Percentiles rank a stretch among this genome's conserved stretches.
Conservation (phyloP, 2,113 vertebrate genomes). For the Catharus bicknelli region DNA sequence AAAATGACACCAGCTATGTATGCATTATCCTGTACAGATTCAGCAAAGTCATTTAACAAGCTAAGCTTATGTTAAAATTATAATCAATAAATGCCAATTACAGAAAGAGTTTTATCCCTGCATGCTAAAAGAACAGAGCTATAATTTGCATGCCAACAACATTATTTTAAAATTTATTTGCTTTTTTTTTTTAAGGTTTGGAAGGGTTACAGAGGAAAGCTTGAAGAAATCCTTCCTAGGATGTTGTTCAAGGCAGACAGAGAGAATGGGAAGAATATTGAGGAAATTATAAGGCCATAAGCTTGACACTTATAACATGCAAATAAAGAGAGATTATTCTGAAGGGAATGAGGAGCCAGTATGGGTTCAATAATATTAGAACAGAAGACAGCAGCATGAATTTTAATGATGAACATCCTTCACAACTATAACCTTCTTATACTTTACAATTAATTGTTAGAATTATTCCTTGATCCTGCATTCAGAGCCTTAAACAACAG, state of each 20-base stretch:
- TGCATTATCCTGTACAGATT: conserved; percentile 34
- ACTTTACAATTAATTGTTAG: conserved; percentile 59
- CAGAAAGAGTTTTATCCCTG: conserved; percentile 23
- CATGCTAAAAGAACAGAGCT: neutral
- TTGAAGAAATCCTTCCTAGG: neutral
- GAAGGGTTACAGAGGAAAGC: conserved; percentile 1
- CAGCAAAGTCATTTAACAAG: conserved; percentile 55
- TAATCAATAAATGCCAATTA: conserved; percentile 54
- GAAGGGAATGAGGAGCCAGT: conserved; percentile 26
- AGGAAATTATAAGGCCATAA: conserved; percentile 47
- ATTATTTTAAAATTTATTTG: neutral
- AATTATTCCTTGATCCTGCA: conserved; percentile 17
- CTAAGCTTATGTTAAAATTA: conserved; percentile 59
- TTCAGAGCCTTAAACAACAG: conserved; percentile 9
- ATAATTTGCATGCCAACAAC: conserved; percentile 5
- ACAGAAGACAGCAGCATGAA: conserved; percentile 36
- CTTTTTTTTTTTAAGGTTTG: neutral
- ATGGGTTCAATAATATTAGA: conserved; percentile 31
- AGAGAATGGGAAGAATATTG: neutral
- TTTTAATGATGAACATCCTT: conserved; percentile 49
- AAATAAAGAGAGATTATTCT: conserved; percentile 62
- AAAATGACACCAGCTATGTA: conserved; percentile 27
- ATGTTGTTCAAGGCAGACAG: conserved; percentile 12
- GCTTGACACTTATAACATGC: conserved; percentile 48
- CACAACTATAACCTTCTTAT: conserved; percentile 26